A percentile compares a stretch with the other conserved stretches of the same genome.
These are phyloP conservation scores for Octomys mimax DNA, from an alignment of 2,797 vertebrate species.

Conservation along the genomic window DNA sequence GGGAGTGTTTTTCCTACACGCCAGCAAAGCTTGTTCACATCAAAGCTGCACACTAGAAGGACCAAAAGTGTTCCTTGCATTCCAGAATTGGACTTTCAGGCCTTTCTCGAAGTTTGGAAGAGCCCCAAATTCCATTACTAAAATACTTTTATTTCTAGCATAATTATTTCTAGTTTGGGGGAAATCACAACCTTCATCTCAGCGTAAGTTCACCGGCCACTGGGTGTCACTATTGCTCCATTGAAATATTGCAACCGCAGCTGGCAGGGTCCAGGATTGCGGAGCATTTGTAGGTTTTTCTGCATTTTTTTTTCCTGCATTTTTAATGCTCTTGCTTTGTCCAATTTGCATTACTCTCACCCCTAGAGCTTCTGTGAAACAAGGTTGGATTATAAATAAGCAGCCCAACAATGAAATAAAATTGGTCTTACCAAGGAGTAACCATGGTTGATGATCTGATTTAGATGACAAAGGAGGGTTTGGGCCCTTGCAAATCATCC, in stretches of 20 bases:
- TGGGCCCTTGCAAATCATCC: neutral
- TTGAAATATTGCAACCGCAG: neutral
- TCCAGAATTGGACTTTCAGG: neutral
- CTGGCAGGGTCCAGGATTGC: rapidly evolving
- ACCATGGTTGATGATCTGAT: neutral
- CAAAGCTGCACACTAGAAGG: neutral
- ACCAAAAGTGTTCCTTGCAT: neutral
- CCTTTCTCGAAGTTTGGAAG: conserved; percentile 39
- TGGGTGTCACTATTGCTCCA: conserved; percentile 87
- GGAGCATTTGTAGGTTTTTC: neutral
- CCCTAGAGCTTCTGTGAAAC: conserved; percentile 36
- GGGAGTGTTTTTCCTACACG: neutral
- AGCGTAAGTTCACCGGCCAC: conserved; percentile 67
- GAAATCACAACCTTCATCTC: neutral
- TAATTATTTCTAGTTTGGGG: neutral
- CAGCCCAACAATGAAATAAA: conserved; percentile 63
- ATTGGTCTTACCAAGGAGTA: conserved; percentile 16
- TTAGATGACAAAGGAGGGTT: conserved; percentile 12
- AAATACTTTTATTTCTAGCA: neutral
- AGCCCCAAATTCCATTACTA: neutral
- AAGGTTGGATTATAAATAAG: conserved; percentile 56
- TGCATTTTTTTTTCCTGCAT: conserved; percentile 38
- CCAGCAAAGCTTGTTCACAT: neutral
- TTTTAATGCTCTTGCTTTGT: conserved; percentile 70
- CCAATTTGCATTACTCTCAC: conserved; percentile 48